Conservation (phyloP, 2,888 invertebrate genomes). For the Machimus atricapillus region DNA sequence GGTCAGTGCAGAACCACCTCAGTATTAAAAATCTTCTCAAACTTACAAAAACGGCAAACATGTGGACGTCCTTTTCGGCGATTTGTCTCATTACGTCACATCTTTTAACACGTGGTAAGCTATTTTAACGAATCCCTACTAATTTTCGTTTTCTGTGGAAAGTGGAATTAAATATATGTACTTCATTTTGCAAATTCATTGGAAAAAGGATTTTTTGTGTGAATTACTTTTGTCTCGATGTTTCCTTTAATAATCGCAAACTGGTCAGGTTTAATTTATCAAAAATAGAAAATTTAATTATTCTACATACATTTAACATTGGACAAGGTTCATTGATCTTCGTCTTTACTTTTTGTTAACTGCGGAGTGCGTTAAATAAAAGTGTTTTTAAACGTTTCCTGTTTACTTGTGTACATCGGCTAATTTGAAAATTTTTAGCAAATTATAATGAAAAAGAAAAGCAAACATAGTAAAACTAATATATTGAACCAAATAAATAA, state of each 20-base stretch:
- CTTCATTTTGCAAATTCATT: not conserved
- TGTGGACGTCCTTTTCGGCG: not conserved
- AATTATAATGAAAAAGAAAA: too few species aligned
- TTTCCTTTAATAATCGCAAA: not conserved
- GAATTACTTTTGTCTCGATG: not conserved
- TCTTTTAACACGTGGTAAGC: not conserved
- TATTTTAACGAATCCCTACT: not conserved
- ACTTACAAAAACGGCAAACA: not conserved
- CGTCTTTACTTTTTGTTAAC: too few species aligned
- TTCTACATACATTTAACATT: too few species aligned
- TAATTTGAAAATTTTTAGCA: too few species aligned
- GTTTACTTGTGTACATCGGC: too few species aligned
- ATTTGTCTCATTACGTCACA: not conserved
- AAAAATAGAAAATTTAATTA: too few species aligned
- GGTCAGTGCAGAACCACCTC: not conserved
- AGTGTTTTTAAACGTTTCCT: too few species aligned
- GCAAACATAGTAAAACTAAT: too few species aligned
- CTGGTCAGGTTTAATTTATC: too few species aligned
- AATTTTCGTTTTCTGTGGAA: not conserved
- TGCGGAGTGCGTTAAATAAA: too few species aligned
- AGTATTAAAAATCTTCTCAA: not conserved
- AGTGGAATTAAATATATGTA: not conserved
- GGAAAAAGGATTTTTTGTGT: not conserved
- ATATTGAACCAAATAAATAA: too few species aligned
- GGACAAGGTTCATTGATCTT: too few species aligned